Evolutionary conservation across 2,888 invertebrate genomes (phyloP).

Genomic region (Papilio protenor): DNA sequence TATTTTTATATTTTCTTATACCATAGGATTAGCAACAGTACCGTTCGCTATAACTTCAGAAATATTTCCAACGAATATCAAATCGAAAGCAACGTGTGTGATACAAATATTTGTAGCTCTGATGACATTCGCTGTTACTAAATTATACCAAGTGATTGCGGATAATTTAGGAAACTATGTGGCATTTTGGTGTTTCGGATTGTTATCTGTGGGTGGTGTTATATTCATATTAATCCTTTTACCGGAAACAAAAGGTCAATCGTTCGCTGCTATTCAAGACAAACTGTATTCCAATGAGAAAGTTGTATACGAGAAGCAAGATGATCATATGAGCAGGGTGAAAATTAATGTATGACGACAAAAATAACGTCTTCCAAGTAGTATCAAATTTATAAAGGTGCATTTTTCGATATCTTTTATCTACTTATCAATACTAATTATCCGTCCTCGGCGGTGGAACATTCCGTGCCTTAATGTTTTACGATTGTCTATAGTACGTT

Average conservation of each 20-base stretch:
- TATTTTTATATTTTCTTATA: conserved; percentile 85
- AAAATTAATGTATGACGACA: conserved; percentile 63
- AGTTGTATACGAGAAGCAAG: conserved; percentile 69
- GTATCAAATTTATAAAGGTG: conserved; percentile 3
- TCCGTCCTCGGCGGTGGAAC: conserved; percentile 49
- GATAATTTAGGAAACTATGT: conserved; percentile 79
- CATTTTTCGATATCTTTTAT: conserved; percentile 27
- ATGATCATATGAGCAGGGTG: conserved; percentile 67
- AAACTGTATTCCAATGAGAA: conserved; percentile 70
- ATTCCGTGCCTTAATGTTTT: conserved; percentile 44
- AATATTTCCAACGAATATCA: conserved; percentile 86
- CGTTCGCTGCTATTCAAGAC: conserved; percentile 84
- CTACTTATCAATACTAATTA: conserved; percentile 47
- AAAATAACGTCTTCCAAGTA: conserved; percentile 11
- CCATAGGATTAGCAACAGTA: conserved; percentile 86
- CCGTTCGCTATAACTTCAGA: conserved; percentile 87
- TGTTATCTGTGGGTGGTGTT: conserved; percentile 79
- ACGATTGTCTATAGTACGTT: not conserved
- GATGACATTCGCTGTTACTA: conserved; percentile 85
- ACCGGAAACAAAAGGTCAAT: conserved; percentile 86
- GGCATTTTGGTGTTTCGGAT: conserved; percentile 83
- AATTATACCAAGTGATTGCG: conserved; percentile 83
- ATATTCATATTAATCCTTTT: conserved; percentile 80
- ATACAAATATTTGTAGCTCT: conserved; percentile 85
- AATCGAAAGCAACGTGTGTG: conserved; percentile 86